Base-by-base conservation (phyloP, 53 echinoderm and acorn worm genomes). In the Henricia sp. region DNA sequence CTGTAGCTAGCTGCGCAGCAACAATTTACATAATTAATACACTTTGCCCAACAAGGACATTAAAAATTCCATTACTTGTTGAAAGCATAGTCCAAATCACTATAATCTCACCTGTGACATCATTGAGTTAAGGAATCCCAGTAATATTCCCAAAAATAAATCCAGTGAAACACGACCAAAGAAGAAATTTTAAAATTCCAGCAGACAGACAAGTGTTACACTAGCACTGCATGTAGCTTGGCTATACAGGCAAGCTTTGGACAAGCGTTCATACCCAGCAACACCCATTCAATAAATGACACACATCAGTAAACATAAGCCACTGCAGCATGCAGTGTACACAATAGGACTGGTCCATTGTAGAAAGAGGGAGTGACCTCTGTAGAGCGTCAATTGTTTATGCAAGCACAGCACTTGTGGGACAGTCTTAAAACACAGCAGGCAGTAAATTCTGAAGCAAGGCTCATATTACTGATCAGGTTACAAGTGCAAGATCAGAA, bases 331-430 rank as follows among this genome's bases (percentile, higher is more conserved):
- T n/a, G n/a, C n/a, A n/a, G n/a, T n/a, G n/a, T 16, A 77, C 77
- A 77, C 80, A 80, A 80, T 80, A 48, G 80, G 80, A 24, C 64
- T 64, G 80, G 20, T 64, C 80, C 65, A 80, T 43, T 80, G 35
- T 40, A 59, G 4, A 25, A 30, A 37, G 3, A 19, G 33, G 80
- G 80, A 64, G 64, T 62, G 64, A 13, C 64, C 1, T 1, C 16
- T 24, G 11, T n/a, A 21, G 0, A 16, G 16, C 4, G n/a, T 0
- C 33, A 3, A 34, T 67, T 39, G 40, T 40, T 67, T 73, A 73
- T 5, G 37, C 42, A 76, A 16, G 29, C 42, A 38, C 59, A 38
- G 29, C 42, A 38, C 42, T 56, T 38, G 12, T 34, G 58, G 74
- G 36, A 37, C 27, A 20, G 14, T 27, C 0, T 28, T 55, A 26